A percentile compares a stretch with the other conserved stretches of the same genome.
Evolutionary conservation across 2,888 invertebrate species (phyloP).

Genomic region (Dioctria linearis): DNA sequence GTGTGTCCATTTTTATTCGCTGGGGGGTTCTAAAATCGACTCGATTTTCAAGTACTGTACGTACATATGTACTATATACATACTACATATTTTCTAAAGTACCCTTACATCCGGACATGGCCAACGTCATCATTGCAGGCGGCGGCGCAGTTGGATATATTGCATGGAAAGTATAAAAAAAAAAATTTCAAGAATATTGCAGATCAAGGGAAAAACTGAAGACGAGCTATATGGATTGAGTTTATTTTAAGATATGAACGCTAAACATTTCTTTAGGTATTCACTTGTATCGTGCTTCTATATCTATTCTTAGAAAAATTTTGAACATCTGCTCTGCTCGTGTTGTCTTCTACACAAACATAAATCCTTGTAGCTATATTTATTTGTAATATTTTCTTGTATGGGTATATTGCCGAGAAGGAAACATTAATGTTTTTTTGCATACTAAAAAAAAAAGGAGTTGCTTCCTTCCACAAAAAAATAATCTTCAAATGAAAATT

Average conservation of each 20-base stretch:
- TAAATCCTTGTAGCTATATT: too few relatives aligned
- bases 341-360: not conserved
- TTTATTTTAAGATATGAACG: constrained; percentile 34
- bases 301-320: constrained; percentile 28
- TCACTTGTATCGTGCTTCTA: constrained; percentile 18
- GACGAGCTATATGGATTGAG: not conserved
- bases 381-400: too few relatives aligned
- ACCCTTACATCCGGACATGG: constrained; percentile 42
- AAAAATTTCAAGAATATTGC: constrained; percentile 13
- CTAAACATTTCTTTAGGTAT: constrained; percentile 40
- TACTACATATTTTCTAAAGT: not conserved
- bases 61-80: constrained; percentile 1
- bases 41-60: not conserved
- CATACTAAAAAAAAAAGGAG: not conserved
- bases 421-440: not conserved
- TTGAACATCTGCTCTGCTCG: constrained; percentile 30
- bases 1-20: constrained; percentile 9
- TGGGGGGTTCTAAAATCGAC: constrained; percentile 17
- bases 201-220: not conserved
- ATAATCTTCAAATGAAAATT: not conserved
- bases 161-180: not conserved
- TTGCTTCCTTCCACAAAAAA: constrained; percentile 27
- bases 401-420: not conserved
- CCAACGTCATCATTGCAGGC: not conserved
- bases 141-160: not conserved